A percentile compares a stretch with the other conserved stretches of the same genome.
Evolutionary conservation across 2,113 vertebrate genomes (phyloP).

Genomic region (Pituophis catenifer): DNA sequence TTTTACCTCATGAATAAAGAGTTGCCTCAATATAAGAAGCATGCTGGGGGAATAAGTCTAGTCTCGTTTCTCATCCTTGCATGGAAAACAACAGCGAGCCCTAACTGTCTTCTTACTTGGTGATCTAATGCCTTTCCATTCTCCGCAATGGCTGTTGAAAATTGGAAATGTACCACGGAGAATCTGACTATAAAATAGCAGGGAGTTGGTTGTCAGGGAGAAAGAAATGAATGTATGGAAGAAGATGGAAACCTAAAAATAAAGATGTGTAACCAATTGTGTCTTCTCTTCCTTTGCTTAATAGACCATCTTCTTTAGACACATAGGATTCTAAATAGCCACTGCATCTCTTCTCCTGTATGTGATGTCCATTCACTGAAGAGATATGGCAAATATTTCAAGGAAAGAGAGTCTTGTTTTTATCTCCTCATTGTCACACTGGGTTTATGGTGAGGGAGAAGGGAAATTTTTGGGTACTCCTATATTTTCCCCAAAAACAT

Average conservation of each 20-base stretch:
- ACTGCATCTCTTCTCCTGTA: background rate
- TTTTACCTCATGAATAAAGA: conserved; percentile 53
- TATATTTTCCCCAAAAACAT: conserved; percentile 35
- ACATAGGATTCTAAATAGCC: background rate
- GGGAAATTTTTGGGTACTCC: conserved; percentile 29
- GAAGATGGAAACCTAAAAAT: conserved; percentile 5
- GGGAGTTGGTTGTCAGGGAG: conserved; percentile 1
- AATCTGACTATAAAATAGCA: conserved; percentile 29
- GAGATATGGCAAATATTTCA: conserved; percentile 28
- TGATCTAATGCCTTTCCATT: conserved; percentile 34
- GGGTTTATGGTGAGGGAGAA: background rate
- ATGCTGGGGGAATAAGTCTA: conserved; percentile 35
- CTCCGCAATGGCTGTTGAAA: conserved; percentile 41
- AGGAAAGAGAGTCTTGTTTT: conserved; percentile 34
- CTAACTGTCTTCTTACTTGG: conserved; percentile 27
- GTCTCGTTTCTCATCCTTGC: conserved; percentile 28
- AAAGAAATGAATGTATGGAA: conserved; percentile 11
- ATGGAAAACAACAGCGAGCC: conserved; percentile 7
- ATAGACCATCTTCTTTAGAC: conserved; percentile 5
- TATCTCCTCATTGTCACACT: conserved; percentile 20
- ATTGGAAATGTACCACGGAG: conserved; percentile 35
- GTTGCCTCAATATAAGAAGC: conserved; percentile 22
- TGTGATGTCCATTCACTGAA: conserved; percentile 18
- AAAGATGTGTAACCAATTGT: background rate
- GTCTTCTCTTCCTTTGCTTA: background rate